Evolutionary conservation across 2,113 vertebrate genomes (phyloP).

Genomic region (Hemibagrus wyckioides): DNA sequence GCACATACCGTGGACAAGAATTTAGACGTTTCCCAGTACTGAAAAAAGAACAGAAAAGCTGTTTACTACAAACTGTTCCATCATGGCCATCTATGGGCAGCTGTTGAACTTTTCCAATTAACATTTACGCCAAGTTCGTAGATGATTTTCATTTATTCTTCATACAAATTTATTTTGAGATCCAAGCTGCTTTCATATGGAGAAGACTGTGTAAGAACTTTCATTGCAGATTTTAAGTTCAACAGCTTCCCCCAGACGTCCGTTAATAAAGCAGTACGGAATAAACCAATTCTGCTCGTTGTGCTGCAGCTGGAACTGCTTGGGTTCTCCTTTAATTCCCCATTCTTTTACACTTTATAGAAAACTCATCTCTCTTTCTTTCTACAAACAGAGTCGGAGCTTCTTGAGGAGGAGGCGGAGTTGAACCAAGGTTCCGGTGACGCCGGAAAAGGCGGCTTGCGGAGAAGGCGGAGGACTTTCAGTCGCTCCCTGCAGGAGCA

Average conservation of each 20-base stretch:
- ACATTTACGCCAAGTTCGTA: background rate
- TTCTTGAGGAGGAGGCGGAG: constrained; percentile 85
- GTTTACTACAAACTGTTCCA: background rate
- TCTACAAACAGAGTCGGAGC: constrained; percentile 78
- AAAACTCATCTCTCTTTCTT: background rate
- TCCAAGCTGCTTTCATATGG: background rate
- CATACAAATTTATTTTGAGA: background rate
- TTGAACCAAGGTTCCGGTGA: constrained; percentile 80
- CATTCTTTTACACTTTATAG: background rate
- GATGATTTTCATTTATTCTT: background rate
- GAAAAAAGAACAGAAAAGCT: background rate
- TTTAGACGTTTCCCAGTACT: background rate
- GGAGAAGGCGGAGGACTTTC: constrained; percentile 82
- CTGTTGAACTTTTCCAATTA: background rate
- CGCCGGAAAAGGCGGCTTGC: constrained; percentile 76
- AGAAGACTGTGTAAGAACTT: background rate
- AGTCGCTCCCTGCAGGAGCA: constrained; percentile 78
- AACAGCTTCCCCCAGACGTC: background rate
- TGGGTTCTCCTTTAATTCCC: background rate
- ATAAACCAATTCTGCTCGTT: background rate
- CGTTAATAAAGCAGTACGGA: background rate
- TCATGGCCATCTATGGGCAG: background rate
- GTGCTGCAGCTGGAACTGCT: background rate
- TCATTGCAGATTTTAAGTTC: background rate
- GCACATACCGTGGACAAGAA: background rate